Conservation (phyloP, 2,113 vertebrate species). For the Gila orcuttii region DNA sequence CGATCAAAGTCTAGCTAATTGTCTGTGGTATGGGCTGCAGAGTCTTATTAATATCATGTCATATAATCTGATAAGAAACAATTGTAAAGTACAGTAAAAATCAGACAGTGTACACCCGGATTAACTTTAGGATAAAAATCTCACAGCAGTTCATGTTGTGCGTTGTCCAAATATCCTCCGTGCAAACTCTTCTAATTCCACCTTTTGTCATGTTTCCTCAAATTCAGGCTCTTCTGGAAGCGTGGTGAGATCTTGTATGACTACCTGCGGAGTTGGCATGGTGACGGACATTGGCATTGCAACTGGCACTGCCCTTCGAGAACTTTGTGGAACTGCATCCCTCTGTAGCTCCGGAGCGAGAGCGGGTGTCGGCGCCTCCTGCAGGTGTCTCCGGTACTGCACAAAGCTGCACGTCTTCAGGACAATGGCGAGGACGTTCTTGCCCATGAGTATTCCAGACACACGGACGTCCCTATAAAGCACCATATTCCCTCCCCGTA, state of each 20-base stretch:
- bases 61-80: not conserved
- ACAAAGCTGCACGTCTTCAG: conserved; percentile 60
- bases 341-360: conserved; percentile 51
- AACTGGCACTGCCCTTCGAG: conserved; percentile 5
- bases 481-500: conserved; percentile 61
- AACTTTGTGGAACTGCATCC: conserved; percentile 30
- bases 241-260: conserved; percentile 53
- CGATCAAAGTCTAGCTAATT: not conserved
- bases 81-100: not conserved
- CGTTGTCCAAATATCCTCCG: not conserved
- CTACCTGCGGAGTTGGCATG: conserved; percentile 30
- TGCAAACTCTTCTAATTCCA: not conserved
- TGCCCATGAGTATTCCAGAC: conserved; percentile 63
- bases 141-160: not conserved
- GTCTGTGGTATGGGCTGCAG: not conserved
- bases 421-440: conserved; percentile 62
- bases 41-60: too few species aligned
- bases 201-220: conserved; percentile 53
- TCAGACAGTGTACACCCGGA: not conserved
- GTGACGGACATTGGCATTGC: conserved; percentile 11
- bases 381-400: conserved; percentile 56
- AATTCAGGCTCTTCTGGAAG: conserved; percentile 43
- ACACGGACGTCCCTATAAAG: conserved; percentile 61
- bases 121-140: not conserved
- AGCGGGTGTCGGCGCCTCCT: not conserved